Percentiles rank a stretch among this genome's conserved stretches.
Conservation (phyloP, 1,140 invertebrate species). For the Zaprionus gabonicus region DNA sequence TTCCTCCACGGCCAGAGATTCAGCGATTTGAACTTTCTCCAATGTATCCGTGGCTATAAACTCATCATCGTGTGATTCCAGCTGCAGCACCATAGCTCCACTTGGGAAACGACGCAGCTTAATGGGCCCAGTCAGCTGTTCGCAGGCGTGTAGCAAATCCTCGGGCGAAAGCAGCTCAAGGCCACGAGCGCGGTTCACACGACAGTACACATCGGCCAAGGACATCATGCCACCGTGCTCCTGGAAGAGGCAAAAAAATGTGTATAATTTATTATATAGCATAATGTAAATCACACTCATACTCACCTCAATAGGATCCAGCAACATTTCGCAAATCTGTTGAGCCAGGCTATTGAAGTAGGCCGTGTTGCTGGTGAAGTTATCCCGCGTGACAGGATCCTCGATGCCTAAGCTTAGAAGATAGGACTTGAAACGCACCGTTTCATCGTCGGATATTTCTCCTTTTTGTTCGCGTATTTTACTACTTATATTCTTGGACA, state of each 20-base stretch:
- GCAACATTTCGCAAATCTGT: slow-evolving; percentile 93
- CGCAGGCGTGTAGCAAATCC: slow-evolving; percentile 96
- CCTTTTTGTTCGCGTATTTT: slow-evolving; percentile 98
- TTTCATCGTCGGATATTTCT: slow-evolving; percentile 98
- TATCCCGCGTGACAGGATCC: slow-evolving; percentile 97
- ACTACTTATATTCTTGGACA: slow-evolving; percentile 96
- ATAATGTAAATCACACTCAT: not conserved
- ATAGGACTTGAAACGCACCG: slow-evolving; percentile 97
- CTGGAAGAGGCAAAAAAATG: slow-evolving; percentile 82
- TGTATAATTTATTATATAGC: not conserved
- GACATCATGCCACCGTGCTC: slow-evolving; percentile 98
- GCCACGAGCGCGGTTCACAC: slow-evolving; percentile 95
- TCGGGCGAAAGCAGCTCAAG: slow-evolving; percentile 96
- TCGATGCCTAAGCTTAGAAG: slow-evolving; percentile 98
- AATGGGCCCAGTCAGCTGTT: slow-evolving; percentile 90
- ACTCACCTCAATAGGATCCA: slow-evolving; percentile 91
- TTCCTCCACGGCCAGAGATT: slow-evolving; percentile 93
- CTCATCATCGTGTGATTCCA: slow-evolving; percentile 91
- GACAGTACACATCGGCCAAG: slow-evolving; percentile 97
- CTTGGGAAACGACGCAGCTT: slow-evolving; percentile 94
- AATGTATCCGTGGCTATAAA: slow-evolving; percentile 90
- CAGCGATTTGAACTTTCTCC: slow-evolving; percentile 90
- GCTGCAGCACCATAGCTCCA: slow-evolving; percentile 95
- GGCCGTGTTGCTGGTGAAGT: slow-evolving; percentile 93
- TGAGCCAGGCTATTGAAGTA: slow-evolving; percentile 95